Evolutionary conservation across 2,797 vertebrate genomes (phyloP).

Genomic region (Petrocephalus sullivani): DNA sequence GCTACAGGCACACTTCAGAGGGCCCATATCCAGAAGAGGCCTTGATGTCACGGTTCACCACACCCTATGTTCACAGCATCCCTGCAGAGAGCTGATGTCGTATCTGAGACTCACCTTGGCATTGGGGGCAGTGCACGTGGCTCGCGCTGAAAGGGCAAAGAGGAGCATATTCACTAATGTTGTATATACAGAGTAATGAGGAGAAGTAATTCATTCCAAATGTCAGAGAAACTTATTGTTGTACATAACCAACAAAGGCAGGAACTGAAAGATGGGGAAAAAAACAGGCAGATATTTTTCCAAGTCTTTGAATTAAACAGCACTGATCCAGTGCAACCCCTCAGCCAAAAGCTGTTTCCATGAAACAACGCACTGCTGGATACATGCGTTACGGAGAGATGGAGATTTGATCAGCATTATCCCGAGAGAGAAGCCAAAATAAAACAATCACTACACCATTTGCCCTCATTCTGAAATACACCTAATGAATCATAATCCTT

Average conservation of each 20-base stretch:
- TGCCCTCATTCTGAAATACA: background rate
- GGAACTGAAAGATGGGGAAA: background rate
- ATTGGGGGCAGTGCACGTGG: conserved; percentile 79
- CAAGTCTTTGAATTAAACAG: background rate
- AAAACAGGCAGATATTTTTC: background rate
- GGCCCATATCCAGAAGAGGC: background rate
- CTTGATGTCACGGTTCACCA: background rate
- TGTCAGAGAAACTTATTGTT: background rate
- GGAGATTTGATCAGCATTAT: background rate
- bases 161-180: background rate
- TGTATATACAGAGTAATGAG: background rate
- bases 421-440: background rate
- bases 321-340: background rate
- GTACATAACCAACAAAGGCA: background rate
- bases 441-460: background rate
- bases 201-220: background rate
- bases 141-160: conserved; percentile 59
- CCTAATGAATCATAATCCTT: background rate
- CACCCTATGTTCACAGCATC: background rate
- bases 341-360: background rate
- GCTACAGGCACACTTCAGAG: background rate
- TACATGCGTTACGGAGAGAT: background rate
- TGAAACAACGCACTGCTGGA: background rate
- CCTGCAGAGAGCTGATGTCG: background rate
- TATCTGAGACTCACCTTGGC: conserved; percentile 68